Evolutionary conservation across 2,888 invertebrate species (phyloP), one percentile per base, ranked within the genome.

Genomic region (Notocelia uddmanniana): DNA sequence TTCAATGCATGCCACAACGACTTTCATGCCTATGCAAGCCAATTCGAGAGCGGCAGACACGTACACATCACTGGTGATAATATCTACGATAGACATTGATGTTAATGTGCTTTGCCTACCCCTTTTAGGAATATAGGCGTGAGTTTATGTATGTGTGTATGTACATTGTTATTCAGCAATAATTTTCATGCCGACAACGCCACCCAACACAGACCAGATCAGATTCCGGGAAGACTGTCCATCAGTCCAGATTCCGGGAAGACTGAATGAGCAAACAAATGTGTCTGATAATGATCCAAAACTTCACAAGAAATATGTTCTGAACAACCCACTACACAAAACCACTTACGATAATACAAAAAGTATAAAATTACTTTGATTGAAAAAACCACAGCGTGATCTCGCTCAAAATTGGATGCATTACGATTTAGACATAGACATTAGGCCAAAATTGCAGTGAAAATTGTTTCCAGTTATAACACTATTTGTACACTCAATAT

Each of bases 381-480:
- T 9, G 18, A 18, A 26, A 48, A 69, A 57, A 69, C 55, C 48
- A 18, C 63, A 48, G 18, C 21, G 21, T 48, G 18, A 63, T 48
- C 45, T 9, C 19, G 63, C 31, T 23, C 55, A 21, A 57, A 63
- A 48, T 57, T 54, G 60, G 19, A 55, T 34, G 34, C 55, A 69
- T 69, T 69, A 59, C 21, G 62, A 63, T 69, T 69, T 37, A 21
- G 63, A 69, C 55, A 69, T 57, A 48, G 13, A 23, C 37, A 55
- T 69, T 69, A 21, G 26, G 31, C 11, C 34, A 55, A 55, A 55
- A 31, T 63, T 34, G 69, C 57, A 11, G 37, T 21, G 9, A 15
- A 13, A 55, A 26, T 55, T 55, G 26, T 3, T 55, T 55, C 10
- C 11, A 10, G 1, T 45, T 45, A n/a, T 1, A n/a, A 45, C n/a